Conservation (phyloP, 2,797 vertebrate genomes). For the Labeo calbasu region DNA sequence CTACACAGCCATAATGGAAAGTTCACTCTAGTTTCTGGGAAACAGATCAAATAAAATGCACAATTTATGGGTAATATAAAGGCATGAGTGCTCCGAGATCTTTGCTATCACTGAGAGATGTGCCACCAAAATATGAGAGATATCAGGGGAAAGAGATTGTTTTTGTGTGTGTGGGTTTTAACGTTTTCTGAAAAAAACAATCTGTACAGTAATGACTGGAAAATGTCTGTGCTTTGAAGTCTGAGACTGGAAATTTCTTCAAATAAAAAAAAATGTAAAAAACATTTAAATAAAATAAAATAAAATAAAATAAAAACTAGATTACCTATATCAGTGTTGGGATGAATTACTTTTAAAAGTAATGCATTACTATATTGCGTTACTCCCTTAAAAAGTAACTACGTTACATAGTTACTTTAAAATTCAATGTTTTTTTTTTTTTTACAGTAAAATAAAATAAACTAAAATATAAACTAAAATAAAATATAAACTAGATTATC, state of each 20-base stretch:
- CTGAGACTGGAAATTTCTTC: background rate
- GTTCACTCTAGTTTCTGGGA: conserved; percentile 35
- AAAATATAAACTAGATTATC: no score
- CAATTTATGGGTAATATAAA: conserved; percentile 42
- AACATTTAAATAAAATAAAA: background rate
- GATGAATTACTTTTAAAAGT: no score
- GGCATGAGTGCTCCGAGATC: background rate
- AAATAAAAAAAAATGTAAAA: background rate
- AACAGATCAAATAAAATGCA: conserved; percentile 38
- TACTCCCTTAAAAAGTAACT: no score
- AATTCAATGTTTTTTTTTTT: no score
- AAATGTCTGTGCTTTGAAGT: conserved; percentile 4
- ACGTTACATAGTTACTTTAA: no score
- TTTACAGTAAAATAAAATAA: no score
- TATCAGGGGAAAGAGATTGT: background rate
- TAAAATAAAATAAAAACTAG: background rate
- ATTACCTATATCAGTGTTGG: background rate
- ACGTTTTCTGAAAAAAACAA: background rate
- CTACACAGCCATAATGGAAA: conserved; percentile 41
- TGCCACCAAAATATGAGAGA: conserved; percentile 15
- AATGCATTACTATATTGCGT: no score
- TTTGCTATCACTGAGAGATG: conserved; percentile 25
- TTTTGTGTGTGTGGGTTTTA: background rate
- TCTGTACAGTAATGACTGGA: conserved; percentile 14
- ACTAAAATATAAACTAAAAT: no score